Percentiles rank a stretch among this genome's conserved stretches.
Conservation (phyloP, 2,113 vertebrate genomes). For the Myrmophylax atrothorax region DNA sequence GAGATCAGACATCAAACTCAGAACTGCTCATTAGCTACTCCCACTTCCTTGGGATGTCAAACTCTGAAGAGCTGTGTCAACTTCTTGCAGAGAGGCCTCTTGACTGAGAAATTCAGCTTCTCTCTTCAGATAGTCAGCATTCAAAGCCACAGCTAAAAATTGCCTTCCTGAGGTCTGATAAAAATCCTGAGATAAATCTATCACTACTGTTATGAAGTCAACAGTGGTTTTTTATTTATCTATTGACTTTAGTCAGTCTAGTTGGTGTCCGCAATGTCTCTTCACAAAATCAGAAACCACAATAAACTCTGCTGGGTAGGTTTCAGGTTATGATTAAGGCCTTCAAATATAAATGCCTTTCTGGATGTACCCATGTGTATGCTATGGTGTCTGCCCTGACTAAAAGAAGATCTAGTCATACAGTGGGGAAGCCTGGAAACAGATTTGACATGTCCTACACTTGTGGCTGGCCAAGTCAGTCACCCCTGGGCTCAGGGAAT, state of each 20-base stretch:
- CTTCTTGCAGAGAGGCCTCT: conserved; percentile 44
- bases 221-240: neutral
- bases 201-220: neutral
- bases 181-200: conserved; percentile 50
- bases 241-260: neutral
- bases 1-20: conserved; percentile 3
- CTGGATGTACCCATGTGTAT: neutral
- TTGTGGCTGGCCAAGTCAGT: neutral
- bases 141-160: conserved; percentile 63
- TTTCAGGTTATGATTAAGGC: neutral
- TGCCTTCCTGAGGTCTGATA: conserved; percentile 54
- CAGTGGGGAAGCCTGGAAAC: neutral
- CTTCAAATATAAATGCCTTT: neutral
- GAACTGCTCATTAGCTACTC: conserved; percentile 6
- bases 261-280: neutral
- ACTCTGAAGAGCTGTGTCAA: conserved; percentile 7
- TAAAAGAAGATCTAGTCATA: neutral
- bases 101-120: conserved; percentile 52
- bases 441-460: neutral
- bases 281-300: neutral
- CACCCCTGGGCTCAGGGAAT: neutral
- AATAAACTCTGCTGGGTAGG: neutral
- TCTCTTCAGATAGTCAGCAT: conserved; percentile 1
- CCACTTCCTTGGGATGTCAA: conserved; percentile 30
- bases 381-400: neutral